phyloP scores from a whole-genome alignment of 2,797 vertebrate species.

The Sciaenops ocellatus region DNA sequence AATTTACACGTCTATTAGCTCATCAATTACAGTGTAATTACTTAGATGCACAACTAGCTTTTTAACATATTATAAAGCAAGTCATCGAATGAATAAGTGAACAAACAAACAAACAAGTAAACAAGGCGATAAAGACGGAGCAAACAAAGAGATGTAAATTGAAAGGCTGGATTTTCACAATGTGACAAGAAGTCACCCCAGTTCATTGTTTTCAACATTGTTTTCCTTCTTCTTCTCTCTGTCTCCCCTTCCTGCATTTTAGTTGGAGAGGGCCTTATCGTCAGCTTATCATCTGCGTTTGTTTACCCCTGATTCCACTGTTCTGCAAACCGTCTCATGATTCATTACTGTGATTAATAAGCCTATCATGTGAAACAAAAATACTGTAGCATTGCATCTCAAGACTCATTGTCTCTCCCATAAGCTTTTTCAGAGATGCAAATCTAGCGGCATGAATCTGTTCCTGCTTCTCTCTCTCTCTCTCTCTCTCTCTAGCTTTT shows the following conservation, averaged over 20 bases:
- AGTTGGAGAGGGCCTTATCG: slow-evolving; percentile 50
- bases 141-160: slow-evolving; percentile 55
- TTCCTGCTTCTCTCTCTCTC: slow-evolving; percentile 18
- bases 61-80: slow-evolving; percentile 79
- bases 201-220: slow-evolving; percentile 10
- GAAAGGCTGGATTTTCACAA: slow-evolving; percentile 40
- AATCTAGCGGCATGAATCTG: slow-evolving; percentile 57
- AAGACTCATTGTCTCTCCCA: slow-evolving; percentile 71
- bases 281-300: slow-evolving; percentile 68
- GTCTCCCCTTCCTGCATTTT: slow-evolving; percentile 15
- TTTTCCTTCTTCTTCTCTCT: slow-evolving; percentile 5
- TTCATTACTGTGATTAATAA: slow-evolving; percentile 86
- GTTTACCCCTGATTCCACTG: slow-evolving; percentile 73
- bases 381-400: slow-evolving; percentile 64
- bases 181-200: slow-evolving; percentile 27
- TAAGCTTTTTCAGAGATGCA: slow-evolving; percentile 69
- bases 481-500: background rate
- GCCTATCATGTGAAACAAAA: slow-evolving; percentile 79
- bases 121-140: slow-evolving; percentile 50
- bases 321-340: slow-evolving; percentile 73
- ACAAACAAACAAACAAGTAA: slow-evolving; percentile 76
- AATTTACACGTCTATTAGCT: slow-evolving; percentile 83
- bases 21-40: slow-evolving; percentile 86
- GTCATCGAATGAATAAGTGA: slow-evolving; percentile 75
- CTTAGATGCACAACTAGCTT: slow-evolving; percentile 74